These are phyloP conservation scores for Zele albiditarsus DNA, from an alignment of 2,888 invertebrate species.

Conservation along the genomic window DNA sequence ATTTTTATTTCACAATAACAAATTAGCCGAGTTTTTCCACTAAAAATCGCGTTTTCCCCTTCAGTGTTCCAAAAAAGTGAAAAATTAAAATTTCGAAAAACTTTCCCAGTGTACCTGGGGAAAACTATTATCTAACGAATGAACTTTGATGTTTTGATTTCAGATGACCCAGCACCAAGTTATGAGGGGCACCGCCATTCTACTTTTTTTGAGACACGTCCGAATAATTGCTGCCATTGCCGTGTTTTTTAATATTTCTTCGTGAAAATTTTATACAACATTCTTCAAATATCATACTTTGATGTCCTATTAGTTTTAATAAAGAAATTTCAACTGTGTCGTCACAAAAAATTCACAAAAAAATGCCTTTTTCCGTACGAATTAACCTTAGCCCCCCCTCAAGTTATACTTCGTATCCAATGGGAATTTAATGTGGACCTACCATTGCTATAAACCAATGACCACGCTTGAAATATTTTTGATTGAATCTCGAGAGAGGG, in stretches of 20 bases:
- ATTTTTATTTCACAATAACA: conserved; percentile 16
- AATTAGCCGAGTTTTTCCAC: neutral
- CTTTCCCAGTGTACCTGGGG: no score
- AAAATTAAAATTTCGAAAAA: conserved; percentile 41
- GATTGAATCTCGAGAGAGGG: no score
- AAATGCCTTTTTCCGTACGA: neutral
- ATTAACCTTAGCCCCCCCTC: neutral
- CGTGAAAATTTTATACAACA: neutral
- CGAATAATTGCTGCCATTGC: conserved; percentile 22
- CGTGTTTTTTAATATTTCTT: conserved; percentile 13
- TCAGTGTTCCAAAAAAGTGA: conserved; percentile 17
- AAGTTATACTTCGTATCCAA: no score
- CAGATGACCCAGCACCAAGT: conserved; percentile 49
- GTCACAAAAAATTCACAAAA: neutral
- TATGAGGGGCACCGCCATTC: conserved; percentile 45
- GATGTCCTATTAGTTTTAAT: neutral
- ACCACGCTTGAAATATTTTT: no score
- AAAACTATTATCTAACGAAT: conserved; percentile 47
- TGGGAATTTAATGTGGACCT: no score
- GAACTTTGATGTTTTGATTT: conserved; percentile 49
- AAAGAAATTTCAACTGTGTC: neutral
- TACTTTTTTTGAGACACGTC: conserved; percentile 14
- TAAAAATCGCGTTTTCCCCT: conserved; percentile 14
- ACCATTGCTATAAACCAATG: no score
- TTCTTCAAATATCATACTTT: no score